Evolutionary conservation across 2,797 vertebrate genomes (phyloP), one percentile per base, ranked within the genome.

Genomic region (Nyctalus aviator): DNA sequence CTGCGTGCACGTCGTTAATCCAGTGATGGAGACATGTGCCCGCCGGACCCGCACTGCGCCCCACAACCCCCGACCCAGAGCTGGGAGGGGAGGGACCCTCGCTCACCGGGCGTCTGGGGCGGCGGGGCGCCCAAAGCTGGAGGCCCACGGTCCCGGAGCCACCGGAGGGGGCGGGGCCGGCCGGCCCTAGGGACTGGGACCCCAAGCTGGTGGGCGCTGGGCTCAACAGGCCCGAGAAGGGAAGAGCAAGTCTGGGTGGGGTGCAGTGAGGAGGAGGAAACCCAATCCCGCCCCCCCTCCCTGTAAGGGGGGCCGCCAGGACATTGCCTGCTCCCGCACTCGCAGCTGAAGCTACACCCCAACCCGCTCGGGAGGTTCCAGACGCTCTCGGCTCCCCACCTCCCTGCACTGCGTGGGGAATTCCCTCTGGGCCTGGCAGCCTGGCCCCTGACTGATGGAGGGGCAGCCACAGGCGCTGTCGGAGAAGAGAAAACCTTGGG

Each of bases 1-100:
- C 97, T 95, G 81, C 59, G 69, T 89, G 94, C 85, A 95, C 97
- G 96, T 94, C 96, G 95, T 95, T 94, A 96, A 96, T 96, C 97
- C 91, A 85, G 93, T 90, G 94, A 83, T 90, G 2, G 93, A 95
- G 96, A 92, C 72, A 32, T 92, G 41, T 95, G 95, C 97, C 97
- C 79, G 79, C 73, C 46, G 94, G 84, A 77, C 96, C 97, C 92
- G 92, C 88, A 90, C 95, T 13, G 94, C 55, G 94, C 66, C 92
- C 93, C 79, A 84, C 62, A 5, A 55, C 37, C 75, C 88, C 78
- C 44, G 91, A 86, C 59, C 84, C 68, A 13, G 72, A 64, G 77
- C n/a, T 3, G n/a, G 15, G n/a, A 17, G 23, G 64, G 48, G 72
- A 82, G 7, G 48, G 23, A 32, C 68, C n/a, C 53, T 62, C 20